These are phyloP conservation scores for Myotis brandtii DNA, from an alignment of 2,113 vertebrate genomes.

Conservation along the genomic window DNA sequence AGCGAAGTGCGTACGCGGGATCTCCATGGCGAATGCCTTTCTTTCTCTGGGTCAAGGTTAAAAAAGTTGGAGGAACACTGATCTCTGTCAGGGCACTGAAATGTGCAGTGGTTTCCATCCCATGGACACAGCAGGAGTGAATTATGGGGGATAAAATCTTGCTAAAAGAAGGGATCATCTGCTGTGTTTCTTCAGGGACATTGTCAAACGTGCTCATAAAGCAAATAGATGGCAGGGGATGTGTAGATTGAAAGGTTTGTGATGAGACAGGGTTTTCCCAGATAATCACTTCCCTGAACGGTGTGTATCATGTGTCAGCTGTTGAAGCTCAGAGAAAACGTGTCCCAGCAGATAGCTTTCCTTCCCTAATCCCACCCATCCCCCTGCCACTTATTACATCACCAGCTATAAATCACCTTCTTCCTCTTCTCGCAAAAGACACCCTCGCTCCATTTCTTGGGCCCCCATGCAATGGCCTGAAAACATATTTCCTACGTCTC, in stretches of 20 bases:
- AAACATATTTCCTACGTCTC: constrained; percentile 55
- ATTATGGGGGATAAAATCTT: neutral
- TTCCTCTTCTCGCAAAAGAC: constrained; percentile 16
- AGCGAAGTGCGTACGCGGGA: neutral
- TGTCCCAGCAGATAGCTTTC: neutral
- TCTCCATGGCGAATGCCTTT: neutral
- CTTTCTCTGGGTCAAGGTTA: neutral
- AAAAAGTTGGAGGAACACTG: neutral
- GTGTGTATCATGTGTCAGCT: neutral
- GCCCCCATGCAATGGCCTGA: neutral
- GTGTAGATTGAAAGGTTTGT: neutral
- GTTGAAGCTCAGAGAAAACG: neutral
- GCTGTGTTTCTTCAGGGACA: neutral
- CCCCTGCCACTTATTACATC: neutral
- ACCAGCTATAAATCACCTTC: constrained; percentile 21
- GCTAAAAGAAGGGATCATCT: neutral
- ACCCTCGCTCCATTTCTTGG: constrained; percentile 1
- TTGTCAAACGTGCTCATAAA: neutral
- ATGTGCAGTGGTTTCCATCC: neutral
- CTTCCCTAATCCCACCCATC: neutral
- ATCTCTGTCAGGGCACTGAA: neutral
- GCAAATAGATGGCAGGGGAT: neutral
- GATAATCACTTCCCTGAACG: neutral
- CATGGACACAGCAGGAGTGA: neutral
- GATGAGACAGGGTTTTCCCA: neutral